A percentile compares a stretch with the other conserved stretches of the same genome.
Evolutionary conservation across 1,140 invertebrate genomes (phyloP).

Genomic region (Ceratina japonica): DNA sequence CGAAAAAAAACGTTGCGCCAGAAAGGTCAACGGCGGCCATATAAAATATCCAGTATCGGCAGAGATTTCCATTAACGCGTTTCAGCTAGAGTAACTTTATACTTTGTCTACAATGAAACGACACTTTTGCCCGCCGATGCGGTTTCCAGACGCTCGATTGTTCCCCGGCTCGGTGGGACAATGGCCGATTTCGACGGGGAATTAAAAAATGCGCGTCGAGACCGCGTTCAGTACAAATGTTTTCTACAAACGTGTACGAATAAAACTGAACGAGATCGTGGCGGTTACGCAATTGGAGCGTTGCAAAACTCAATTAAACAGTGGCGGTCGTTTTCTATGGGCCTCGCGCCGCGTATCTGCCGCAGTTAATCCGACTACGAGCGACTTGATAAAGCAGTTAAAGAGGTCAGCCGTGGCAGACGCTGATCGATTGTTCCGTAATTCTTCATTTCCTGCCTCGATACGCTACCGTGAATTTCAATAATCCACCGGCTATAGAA

Average conservation of each 20-base stretch:
- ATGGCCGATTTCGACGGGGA: too few species aligned
- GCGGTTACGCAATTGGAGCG: constrained; percentile 5
- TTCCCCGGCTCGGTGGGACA: too few species aligned
- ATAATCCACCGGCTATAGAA: constrained; percentile 2
- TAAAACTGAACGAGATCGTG: neutral
- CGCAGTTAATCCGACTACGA: constrained; percentile 26
- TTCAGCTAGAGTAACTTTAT: constrained; percentile 14
- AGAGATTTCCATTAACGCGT: constrained; percentile 32
- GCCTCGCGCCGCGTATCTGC: constrained; percentile 23
- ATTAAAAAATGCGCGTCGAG: too few species aligned
- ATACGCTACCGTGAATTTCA: constrained; percentile 41
- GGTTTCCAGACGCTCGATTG: constrained; percentile 13
- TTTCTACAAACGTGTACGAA: neutral
- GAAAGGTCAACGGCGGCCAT: constrained; percentile 26
- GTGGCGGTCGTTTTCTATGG: neutral
- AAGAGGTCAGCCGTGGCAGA: constrained; percentile 43
- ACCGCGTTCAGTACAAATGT: neutral
- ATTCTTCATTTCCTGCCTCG: constrained; percentile 49
- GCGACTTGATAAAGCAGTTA: constrained; percentile 48
- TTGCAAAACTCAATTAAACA: constrained; percentile 7
- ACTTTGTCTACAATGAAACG: constrained; percentile 30
- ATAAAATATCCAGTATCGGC: constrained; percentile 13
- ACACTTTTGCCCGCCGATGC: constrained; percentile 22
- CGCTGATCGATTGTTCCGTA: constrained; percentile 52
- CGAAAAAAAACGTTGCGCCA: neutral